Conservation (phyloP, 2,797 vertebrate genomes). For the Leptodactylus fallax region DNA sequence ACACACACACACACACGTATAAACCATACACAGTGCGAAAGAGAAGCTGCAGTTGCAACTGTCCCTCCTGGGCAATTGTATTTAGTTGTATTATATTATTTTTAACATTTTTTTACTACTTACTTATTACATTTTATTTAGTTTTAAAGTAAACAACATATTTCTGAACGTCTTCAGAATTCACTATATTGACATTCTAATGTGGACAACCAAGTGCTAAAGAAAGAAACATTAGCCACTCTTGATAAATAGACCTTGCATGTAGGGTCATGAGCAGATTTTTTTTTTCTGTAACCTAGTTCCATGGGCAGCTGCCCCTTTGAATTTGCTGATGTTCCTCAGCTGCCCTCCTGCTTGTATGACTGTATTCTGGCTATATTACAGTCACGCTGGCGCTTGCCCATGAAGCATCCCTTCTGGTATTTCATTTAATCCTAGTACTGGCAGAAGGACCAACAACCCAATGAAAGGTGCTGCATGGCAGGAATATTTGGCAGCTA, state of each 20-base stretch:
- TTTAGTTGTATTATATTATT: too few relatives aligned
- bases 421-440: constrained; percentile 51
- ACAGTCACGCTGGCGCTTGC: constrained; percentile 33
- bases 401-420: constrained; percentile 42
- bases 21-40: too few relatives aligned
- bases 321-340: constrained; percentile 13
- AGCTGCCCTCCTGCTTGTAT: constrained; percentile 35
- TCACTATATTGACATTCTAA: background rate
- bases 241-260: background rate
- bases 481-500: constrained; percentile 21
- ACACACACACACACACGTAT: too few relatives aligned
- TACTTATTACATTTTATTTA: background rate
- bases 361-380: constrained; percentile 8
- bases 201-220: background rate
- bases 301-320: constrained; percentile 17
- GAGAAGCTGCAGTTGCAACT: too few relatives aligned
- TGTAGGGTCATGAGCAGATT: background rate
- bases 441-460: constrained; percentile 19
- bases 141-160: background rate
- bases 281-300: background rate
- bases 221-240: background rate
- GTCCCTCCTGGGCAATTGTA: too few relatives aligned
- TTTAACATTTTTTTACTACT: background rate
- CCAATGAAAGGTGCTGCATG: constrained; percentile 33
- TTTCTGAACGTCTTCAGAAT: background rate